Base-by-base conservation (phyloP, 2,113 vertebrate species). In the Phylloscopus trochilus region DNA sequence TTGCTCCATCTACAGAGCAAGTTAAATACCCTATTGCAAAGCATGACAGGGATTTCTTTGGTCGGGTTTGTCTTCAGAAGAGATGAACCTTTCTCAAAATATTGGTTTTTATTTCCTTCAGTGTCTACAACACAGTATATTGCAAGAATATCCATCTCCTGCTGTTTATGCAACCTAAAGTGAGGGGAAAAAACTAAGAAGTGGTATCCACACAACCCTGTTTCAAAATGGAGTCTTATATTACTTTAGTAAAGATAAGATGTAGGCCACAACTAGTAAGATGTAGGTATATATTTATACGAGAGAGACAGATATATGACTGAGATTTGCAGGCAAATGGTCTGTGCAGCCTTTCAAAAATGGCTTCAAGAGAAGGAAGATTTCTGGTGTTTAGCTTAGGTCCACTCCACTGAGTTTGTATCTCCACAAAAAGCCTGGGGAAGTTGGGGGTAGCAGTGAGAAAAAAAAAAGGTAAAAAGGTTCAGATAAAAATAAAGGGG, bases 121-220 rank as follows among this genome's bases (percentile, higher is more conserved):
- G 15, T 75, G 64, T 67, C 80, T 63, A 58, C 6, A 83, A n/a
- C 37, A 78, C 23, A 39, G 33, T 28, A 31, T 31, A 87, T 20
- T 72, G 28, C 47, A 87, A 69, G 49, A 92, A 68, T 37, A 87
- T 68, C 15, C 33, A 93, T 20, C 37, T 62, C 33, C 37, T 55
- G 63, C 60, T 96, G 7, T 63, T 83, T 49, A 43, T 16, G 28
- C 35, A 79, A 59, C 11, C 30, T 56, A 14, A 77, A 87, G 20
- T 16, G 33, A 92, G 15, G 26, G 27, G 16, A 55, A n/a, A 49
- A 58, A 0, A 0, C 0, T 15, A 53, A 35, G 22, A 77, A 35
- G 18, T 30, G 15, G 17, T 49, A 51, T 84, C 46, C 52, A 75
- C 17, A 67, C 10, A 90, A 67, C 27, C 26, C 44, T 11, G 7